Percentiles rank a stretch among this genome's conserved stretches.
These are phyloP conservation scores for Meloidogyne floridensis DNA, from an alignment of 1,140 invertebrate species.

Conservation along the genomic window DNA sequence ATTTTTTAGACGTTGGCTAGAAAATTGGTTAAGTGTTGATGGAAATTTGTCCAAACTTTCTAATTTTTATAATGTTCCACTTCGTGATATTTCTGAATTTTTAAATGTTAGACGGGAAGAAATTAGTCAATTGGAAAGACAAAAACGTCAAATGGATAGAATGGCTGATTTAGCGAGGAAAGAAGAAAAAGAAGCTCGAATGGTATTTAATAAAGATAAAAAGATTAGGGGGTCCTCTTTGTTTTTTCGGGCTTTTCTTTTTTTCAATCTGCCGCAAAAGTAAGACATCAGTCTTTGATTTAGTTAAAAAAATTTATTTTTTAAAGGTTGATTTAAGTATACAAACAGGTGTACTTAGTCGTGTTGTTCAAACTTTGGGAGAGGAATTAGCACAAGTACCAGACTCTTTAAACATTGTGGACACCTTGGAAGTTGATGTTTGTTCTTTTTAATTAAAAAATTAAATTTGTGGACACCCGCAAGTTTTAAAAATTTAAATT, in stretches of 20 bases:
- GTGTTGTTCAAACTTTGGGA: slow-evolving; percentile 19
- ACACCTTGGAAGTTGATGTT: neutral
- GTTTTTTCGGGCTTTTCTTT: too few relatives aligned
- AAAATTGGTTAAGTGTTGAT: neutral
- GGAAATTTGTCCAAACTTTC: neutral
- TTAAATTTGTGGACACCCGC: neutral
- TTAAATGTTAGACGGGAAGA: neutral
- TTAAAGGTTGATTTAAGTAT: slow-evolving; percentile 24
- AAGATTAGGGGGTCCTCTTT: neutral
- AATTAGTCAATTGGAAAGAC: slow-evolving; percentile 21
- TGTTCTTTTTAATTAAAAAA: neutral
- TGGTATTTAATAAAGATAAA: neutral
- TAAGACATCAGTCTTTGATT: neutral
- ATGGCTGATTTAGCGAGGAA: slow-evolving; percentile 13
- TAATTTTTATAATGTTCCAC: slow-evolving; percentile 10
- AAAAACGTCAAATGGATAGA: slow-evolving; percentile 25
- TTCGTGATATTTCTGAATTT: slow-evolving; percentile 26
- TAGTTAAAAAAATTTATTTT: neutral
- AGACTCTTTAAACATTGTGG: neutral
- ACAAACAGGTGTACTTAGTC: slow-evolving; percentile 22
- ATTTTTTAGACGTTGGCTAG: slow-evolving; percentile 20
- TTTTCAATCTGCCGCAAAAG: neutral
- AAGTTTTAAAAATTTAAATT: neutral
- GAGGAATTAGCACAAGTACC: neutral
- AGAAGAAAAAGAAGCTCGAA: slow-evolving; percentile 14